Evolutionary conservation across 2,888 invertebrate species (phyloP).

Genomic region (Cryptus viduatorius): DNA sequence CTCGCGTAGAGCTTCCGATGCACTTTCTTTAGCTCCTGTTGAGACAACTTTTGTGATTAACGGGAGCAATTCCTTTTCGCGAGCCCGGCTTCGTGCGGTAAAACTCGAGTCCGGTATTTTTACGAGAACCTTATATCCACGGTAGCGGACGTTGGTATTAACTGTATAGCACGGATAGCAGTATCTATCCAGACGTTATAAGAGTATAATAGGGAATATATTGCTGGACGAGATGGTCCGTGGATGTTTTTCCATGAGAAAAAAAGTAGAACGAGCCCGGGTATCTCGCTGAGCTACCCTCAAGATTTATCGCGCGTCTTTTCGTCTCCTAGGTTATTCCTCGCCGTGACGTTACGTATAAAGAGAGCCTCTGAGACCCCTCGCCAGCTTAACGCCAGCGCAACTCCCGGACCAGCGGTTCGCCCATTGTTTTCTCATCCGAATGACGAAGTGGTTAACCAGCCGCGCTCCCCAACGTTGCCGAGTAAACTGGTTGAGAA

Average conservation of each 20-base stretch:
- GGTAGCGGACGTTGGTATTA: conserved; percentile 2
- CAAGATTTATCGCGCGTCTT: conserved; percentile 31
- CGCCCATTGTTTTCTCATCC: conserved; percentile 35
- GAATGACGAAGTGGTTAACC: conserved; percentile 29
- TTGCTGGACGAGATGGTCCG: not conserved
- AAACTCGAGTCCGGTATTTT: conserved; percentile 1
- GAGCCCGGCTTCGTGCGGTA: not conserved
- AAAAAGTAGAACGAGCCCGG: not conserved
- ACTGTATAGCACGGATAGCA: not conserved
- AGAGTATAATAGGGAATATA: conserved; percentile 6
- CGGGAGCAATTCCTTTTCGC: conserved; percentile 18
- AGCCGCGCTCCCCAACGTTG: not conserved
- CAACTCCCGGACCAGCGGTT: not conserved
- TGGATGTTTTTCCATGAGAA: conserved; percentile 1
- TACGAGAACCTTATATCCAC: not conserved
- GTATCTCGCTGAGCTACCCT: conserved; percentile 12
- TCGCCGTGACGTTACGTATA: conserved; percentile 3
- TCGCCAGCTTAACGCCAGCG: not conserved
- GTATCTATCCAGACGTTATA: not conserved
- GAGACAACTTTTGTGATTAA: conserved; percentile 56
- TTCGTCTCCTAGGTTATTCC: conserved; percentile 19
- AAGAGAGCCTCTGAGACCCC: not conserved
- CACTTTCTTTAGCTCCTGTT: not conserved
- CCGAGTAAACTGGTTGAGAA: conserved; percentile 13
- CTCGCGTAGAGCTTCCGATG: not conserved